A percentile compares a stretch with the other conserved stretches of the same genome.
Evolutionary conservation across 92 coral and sea anemone genomes (phyloP).

Genomic region (Blastomussa wellsi): DNA sequence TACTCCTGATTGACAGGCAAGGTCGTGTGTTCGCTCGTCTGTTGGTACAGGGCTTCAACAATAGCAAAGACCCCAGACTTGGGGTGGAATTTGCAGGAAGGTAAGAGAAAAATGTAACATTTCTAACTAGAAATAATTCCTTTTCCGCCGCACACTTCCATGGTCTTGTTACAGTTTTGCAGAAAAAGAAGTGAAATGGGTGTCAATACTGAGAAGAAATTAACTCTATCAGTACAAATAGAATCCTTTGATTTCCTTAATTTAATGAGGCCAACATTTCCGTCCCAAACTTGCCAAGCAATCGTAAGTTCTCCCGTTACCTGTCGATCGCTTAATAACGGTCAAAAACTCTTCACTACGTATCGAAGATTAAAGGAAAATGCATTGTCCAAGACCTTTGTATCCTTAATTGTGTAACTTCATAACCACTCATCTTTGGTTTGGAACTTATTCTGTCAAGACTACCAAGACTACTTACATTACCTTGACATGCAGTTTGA

Average conservation of each 20-base stretch:
- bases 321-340: background rate
- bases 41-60: constrained; percentile 95
- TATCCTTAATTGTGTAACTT: background rate
- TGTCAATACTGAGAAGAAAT: background rate
- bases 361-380: too few relatives aligned
- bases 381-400: background rate
- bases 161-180: background rate
- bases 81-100: constrained; percentile 99
- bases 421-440: background rate
- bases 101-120: constrained; percentile 34
- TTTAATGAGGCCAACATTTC: background rate
- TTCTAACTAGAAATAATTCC: background rate
- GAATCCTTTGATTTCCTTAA: background rate
- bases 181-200: too few relatives aligned
- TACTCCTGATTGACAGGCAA: constrained; percentile 53
- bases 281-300: background rate
- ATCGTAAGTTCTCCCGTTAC: background rate
- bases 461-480: background rate
- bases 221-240: background rate
- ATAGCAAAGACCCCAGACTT: constrained; percentile 92
- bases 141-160: background rate
- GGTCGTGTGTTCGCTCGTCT: constrained; percentile 96
- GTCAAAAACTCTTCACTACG: background rate
- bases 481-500: background rate
- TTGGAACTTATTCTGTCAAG: too few relatives aligned